These are phyloP conservation scores for Fistularia tabacaria DNA, from an alignment of 2,797 vertebrate genomes.

Conservation along the genomic window DNA sequence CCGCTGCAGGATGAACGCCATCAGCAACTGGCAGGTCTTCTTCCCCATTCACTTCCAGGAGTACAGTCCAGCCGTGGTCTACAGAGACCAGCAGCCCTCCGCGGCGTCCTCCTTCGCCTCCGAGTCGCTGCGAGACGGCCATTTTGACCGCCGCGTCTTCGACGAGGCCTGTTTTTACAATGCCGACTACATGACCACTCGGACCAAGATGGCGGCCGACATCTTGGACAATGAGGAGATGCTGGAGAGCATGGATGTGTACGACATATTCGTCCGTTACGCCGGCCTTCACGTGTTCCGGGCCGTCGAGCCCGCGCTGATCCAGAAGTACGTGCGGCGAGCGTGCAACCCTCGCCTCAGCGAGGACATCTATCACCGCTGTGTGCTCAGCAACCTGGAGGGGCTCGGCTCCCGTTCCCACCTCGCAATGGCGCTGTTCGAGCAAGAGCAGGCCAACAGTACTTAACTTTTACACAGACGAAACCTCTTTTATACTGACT, in stretches of 20 bases:
- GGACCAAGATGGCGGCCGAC: constrained; percentile 86
- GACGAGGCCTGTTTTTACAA: constrained; percentile 99
- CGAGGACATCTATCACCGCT: constrained; percentile 93
- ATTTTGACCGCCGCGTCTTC: constrained; percentile 89
- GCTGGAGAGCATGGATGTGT: constrained; percentile 91
- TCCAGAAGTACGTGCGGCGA: constrained; percentile 87
- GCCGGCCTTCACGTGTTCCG: constrained; percentile 94
- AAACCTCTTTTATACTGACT: background rate
- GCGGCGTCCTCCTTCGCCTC: constrained; percentile 76
- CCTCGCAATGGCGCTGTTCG: constrained; percentile 90
- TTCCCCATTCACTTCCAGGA: constrained; percentile 97
- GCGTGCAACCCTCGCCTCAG: constrained; percentile 90
- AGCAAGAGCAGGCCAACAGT: constrained; percentile 96
- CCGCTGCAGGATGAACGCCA: constrained; percentile 96
- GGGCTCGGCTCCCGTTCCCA: constrained; percentile 89
- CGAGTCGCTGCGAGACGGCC: constrained; percentile 81
- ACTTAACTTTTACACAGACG: constrained; percentile 67
- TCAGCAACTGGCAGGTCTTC: constrained; percentile 96
- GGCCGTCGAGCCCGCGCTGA: constrained; percentile 90
- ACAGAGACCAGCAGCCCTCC: constrained; percentile 80
- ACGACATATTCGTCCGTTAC: constrained; percentile 93
- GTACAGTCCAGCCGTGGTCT: constrained; percentile 84
- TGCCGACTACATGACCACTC: constrained; percentile 91
- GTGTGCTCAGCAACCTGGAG: constrained; percentile 92
- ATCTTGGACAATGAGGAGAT: constrained; percentile 89